Conservation (phyloP, 2,797 vertebrate species). For the Carduelis carduelis region DNA sequence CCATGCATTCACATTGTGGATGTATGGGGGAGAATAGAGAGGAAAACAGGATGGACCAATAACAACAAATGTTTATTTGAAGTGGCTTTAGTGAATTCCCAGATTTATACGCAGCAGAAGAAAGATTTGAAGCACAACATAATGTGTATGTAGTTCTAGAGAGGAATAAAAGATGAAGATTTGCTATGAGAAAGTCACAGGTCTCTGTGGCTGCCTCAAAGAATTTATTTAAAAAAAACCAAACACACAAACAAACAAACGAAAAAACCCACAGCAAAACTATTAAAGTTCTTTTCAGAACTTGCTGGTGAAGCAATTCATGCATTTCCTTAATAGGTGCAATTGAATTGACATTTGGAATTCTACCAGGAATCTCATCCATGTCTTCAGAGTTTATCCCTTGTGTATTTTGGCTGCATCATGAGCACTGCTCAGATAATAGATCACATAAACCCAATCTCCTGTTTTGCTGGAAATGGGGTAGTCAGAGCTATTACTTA, state of each 20-base stretch:
- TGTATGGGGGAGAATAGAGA: background rate
- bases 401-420: background rate
- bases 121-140: background rate
- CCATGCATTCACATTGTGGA: background rate
- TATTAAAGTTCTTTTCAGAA: background rate
- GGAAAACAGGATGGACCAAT: background rate
- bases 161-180: background rate
- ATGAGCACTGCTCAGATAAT: background rate
- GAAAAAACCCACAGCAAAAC: too few species aligned
- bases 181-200: background rate
- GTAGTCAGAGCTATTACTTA: background rate
- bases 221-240: background rate
- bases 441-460: background rate
- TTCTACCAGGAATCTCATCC: background rate
- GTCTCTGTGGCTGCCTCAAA: background rate
- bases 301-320: background rate
- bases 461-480: background rate
- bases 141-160: background rate
- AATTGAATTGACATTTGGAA: background rate
- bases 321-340: background rate
- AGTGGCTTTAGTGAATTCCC: background rate
- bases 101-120: background rate
- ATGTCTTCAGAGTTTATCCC: background rate
- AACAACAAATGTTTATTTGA: background rate
- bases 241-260: too few species aligned